These are phyloP conservation scores for Phylloscopus trochiloides DNA, from an alignment of 2,113 vertebrate species.

Conservation along the genomic window DNA sequence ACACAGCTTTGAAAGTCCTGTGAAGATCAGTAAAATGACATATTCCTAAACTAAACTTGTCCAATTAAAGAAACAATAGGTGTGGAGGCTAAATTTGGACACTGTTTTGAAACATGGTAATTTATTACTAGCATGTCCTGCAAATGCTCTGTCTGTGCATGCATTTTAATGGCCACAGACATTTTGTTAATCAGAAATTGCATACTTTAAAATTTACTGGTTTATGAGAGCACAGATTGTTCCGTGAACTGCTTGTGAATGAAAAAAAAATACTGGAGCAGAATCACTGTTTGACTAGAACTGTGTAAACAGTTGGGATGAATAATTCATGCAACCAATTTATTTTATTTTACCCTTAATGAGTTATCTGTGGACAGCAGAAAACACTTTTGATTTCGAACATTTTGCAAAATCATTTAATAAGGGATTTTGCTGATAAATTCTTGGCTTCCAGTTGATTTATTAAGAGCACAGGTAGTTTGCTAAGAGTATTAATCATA, in stretches of 20 bases:
- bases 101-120: not conserved
- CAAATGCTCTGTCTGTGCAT: fast-evolving
- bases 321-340: not conserved
- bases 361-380: not conserved
- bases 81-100: not conserved
- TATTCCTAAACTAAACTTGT: not conserved
- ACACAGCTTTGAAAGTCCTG: not conserved
- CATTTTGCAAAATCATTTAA: not conserved
- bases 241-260: not conserved
- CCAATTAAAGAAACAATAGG: not conserved
- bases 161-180: not conserved
- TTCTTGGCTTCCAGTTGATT: not conserved
- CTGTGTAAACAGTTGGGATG: not conserved
- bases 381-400: not conserved
- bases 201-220: not conserved
- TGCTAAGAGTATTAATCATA: not conserved
- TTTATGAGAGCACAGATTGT: not conserved
- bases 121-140: not conserved
- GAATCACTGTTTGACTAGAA: not conserved
- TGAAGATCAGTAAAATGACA: not conserved
- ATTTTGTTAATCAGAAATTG: not conserved
- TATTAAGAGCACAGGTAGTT: not conserved
- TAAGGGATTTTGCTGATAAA: not conserved
- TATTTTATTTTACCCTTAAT: not conserved
- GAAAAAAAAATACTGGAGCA: not conserved